A percentile compares a stretch with the other conserved stretches of the same genome.
phyloP scores from a whole-genome alignment of 2,888 invertebrate species.

The Drosophila diplacantha region DNA sequence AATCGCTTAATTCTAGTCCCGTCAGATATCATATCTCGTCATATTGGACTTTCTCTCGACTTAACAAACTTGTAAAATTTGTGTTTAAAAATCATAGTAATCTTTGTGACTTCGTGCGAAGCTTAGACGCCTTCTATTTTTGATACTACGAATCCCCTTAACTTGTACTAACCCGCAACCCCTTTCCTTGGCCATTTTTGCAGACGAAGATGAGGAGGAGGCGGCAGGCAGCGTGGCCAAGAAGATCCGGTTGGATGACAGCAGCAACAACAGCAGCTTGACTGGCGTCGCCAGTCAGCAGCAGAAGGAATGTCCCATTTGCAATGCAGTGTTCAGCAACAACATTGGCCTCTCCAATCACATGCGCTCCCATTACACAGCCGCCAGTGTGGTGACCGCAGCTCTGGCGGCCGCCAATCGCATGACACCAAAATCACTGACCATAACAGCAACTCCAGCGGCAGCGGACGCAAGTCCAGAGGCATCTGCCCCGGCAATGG shows the following conservation, averaged over 20 bases:
- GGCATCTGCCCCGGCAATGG: conserved; percentile 1
- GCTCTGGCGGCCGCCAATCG: conserved; percentile 56
- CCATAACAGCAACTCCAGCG: conserved; percentile 57
- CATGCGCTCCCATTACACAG: conserved; percentile 76
- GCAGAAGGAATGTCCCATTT: conserved; percentile 75
- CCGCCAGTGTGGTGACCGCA: conserved; percentile 57
- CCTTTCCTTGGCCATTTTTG: background rate
- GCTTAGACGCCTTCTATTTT: background rate
- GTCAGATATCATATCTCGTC: background rate
- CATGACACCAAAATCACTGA: conserved; percentile 62
- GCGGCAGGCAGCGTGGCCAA: conserved; percentile 59
- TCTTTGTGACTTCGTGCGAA: background rate
- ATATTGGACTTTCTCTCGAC: background rate
- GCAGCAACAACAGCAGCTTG: conserved; percentile 52
- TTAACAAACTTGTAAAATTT: background rate
- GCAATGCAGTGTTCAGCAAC: conserved; percentile 76
- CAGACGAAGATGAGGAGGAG: conserved; percentile 71
- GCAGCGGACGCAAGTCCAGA: conserved; percentile 1
- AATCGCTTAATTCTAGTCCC: background rate
- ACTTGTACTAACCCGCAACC: background rate
- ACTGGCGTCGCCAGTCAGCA: conserved; percentile 50
- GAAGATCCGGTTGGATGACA: conserved; percentile 68
- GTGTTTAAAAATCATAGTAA: background rate
- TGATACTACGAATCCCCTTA: background rate
- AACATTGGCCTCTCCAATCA: conserved; percentile 77